phyloP scores from a whole-genome alignment of 2,113 vertebrate genomes.

The Corythoichthys haematopterus region DNA sequence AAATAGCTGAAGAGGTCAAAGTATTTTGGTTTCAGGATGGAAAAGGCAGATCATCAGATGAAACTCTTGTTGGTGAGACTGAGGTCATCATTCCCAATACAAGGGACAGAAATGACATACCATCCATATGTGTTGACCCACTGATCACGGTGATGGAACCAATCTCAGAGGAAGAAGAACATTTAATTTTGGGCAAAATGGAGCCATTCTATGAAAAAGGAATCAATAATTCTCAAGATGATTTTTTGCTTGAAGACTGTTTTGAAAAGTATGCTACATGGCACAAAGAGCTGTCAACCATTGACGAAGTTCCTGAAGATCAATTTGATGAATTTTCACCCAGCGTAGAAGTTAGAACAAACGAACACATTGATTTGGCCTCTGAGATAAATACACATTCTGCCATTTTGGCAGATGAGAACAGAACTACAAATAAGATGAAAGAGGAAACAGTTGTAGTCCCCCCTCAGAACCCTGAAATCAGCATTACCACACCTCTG shows the following conservation, averaged over 20 bases:
- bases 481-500: not conserved
- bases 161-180: slow-evolving; percentile 9
- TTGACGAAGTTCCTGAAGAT: slow-evolving; percentile 14
- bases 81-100: slow-evolving; percentile 2
- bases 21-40: not conserved
- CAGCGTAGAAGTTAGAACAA: not conserved
- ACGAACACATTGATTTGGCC: not conserved
- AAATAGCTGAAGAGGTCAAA: not conserved
- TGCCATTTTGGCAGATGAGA: not conserved
- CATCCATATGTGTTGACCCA: slow-evolving; percentile 4
- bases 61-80: slow-evolving; percentile 4
- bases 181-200: not conserved
- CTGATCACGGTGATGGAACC: slow-evolving; percentile 8
- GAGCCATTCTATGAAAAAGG: slow-evolving; percentile 2
- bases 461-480: slow-evolving; percentile 7
- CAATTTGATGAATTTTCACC: not conserved
- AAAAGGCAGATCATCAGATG: slow-evolving; percentile 7
- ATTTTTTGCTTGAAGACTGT: not conserved
- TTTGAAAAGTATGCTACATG: not conserved
- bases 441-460: slow-evolving; percentile 7
- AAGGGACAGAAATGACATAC: not conserved
- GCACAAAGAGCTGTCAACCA: not conserved
- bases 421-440: not conserved
- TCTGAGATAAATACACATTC: slow-evolving; percentile 2
- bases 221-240: not conserved